A percentile compares a stretch with the other conserved stretches of the same genome.
Evolutionary conservation across 2,113 vertebrate species (phyloP).

Genomic region (Albula goreensis): DNA sequence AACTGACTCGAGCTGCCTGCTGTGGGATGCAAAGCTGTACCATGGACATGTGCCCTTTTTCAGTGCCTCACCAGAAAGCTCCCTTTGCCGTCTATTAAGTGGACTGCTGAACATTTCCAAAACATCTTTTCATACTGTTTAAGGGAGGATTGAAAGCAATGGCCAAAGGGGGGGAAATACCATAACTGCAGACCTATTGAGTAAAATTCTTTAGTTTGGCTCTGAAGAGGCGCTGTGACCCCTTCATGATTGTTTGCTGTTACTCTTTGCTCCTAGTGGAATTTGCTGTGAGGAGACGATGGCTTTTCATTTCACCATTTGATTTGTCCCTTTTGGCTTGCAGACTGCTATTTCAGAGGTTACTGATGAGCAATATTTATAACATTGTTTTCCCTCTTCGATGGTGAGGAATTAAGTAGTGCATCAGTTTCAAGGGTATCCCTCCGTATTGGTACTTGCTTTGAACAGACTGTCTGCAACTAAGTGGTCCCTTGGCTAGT

Average conservation of each 20-base stretch:
- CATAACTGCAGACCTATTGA: background rate
- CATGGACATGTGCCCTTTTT: too few relatives aligned
- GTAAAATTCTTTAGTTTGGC: background rate
- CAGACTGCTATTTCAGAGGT: background rate
- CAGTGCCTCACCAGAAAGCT: background rate
- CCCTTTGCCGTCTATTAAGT: background rate
- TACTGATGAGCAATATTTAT: background rate
- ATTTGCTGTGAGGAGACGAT: background rate
- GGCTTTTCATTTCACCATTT: constrained; percentile 18
- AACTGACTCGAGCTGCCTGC: too few relatives aligned
- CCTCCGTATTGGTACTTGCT: background rate
- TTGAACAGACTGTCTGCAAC: background rate
- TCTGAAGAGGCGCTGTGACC: background rate
- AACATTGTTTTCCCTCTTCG: background rate
- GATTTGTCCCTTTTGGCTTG: background rate
- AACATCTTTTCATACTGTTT: background rate
- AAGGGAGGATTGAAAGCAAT: background rate
- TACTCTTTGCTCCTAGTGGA: background rate
- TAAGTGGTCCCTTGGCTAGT: background rate
- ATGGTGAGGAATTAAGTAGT: background rate
- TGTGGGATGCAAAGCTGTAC: too few relatives aligned
- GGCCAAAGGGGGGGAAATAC: background rate
- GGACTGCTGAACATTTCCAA: background rate
- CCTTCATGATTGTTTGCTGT: background rate
- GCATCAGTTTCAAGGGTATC: background rate